Percentiles rank a stretch among this genome's conserved stretches.
These are phyloP conservation scores for Microchirus variegatus DNA, from an alignment of 2,797 vertebrate species.

Conservation along the genomic window DNA sequence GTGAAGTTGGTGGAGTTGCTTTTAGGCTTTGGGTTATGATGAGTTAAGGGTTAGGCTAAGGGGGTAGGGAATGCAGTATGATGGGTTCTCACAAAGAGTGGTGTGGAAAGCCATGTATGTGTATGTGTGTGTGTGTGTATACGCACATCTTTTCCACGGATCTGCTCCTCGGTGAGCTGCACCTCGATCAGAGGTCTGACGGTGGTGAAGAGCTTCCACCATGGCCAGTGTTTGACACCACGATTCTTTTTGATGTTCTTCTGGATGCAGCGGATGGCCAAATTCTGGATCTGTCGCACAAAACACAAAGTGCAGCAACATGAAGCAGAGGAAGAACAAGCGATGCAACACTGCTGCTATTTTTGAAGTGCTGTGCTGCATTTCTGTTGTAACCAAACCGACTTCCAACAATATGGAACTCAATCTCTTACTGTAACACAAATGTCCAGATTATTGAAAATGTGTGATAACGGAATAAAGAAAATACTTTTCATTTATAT, in stretches of 20 bases:
- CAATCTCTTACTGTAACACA: no score
- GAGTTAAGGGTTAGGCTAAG: background rate
- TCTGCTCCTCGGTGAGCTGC: slow-evolving; percentile 96
- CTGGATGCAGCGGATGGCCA: slow-evolving; percentile 93
- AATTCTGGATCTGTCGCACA: slow-evolving; percentile 87
- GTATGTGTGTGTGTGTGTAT: background rate
- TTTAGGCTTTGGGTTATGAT: background rate
- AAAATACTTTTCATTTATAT: background rate
- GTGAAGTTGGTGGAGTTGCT: background rate
- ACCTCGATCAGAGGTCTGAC: slow-evolving; percentile 94
- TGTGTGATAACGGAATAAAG: background rate
- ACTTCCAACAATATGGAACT: no score
- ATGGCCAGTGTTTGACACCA: slow-evolving; percentile 95
- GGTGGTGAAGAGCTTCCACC: slow-evolving; percentile 97
- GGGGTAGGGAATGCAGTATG: background rate
- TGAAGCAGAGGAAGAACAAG: background rate
- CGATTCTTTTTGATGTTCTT: slow-evolving; percentile 89
- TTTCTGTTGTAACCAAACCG: no score
- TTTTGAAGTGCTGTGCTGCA: no score
- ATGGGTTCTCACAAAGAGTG: background rate
- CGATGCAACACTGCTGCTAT: background rate
- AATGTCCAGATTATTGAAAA: background rate
- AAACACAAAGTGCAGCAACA: background rate
- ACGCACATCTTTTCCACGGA: slow-evolving; percentile 91
- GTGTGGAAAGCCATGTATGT: background rate